These are phyloP conservation scores for Pedionomus torquatus DNA, from an alignment of 2,113 vertebrate species.

Conservation along the genomic window DNA sequence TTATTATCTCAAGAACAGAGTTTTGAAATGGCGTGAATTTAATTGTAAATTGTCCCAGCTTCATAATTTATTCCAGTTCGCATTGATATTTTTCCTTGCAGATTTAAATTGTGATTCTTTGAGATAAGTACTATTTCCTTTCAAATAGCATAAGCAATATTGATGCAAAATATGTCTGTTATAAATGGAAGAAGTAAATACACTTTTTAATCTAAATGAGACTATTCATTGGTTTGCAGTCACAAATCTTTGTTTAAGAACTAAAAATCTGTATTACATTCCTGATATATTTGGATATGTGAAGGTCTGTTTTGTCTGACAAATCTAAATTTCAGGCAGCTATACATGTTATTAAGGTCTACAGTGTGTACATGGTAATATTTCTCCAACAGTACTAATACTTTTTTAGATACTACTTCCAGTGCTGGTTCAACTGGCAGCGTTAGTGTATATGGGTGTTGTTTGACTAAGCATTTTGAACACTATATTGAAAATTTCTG, in stretches of 20 bases:
- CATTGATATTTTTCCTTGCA: background rate
- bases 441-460: background rate
- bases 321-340: background rate
- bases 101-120: background rate
- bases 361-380: background rate
- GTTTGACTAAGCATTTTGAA: background rate
- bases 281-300: background rate
- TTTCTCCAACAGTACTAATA: background rate
- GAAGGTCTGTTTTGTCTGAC: background rate
- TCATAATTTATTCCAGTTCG: background rate
- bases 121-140: background rate
- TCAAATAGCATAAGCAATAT: background rate
- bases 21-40: background rate
- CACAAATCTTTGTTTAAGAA: background rate
- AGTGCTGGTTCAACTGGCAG: background rate
- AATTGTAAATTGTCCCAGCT: background rate
- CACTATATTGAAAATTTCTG: background rate
- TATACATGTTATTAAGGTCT: background rate
- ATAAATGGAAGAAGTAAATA: background rate
- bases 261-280: background rate
- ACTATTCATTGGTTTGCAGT: background rate
- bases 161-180: background rate
- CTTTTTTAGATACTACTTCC: background rate
- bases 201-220: background rate
- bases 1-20: background rate